Base-by-base conservation (phyloP, 2,113 vertebrate species). In the Speoplatyrhinus poulsoni region DNA sequence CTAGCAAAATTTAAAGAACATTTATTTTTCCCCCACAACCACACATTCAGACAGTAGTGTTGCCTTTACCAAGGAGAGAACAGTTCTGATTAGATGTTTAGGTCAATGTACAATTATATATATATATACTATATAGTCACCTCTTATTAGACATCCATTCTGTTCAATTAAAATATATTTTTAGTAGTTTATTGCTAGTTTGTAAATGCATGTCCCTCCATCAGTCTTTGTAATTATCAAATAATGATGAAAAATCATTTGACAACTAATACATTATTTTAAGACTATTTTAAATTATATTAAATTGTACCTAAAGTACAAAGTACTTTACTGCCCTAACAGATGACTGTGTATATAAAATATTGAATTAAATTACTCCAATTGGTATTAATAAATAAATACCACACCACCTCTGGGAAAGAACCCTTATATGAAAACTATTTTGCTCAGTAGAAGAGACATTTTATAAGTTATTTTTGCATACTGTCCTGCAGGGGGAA, bases 381-480 rank as follows among this genome's bases (percentile, higher is more conserved):
- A 84, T 87, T 80, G 73, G 81, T 79, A 79, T 82, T 87, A 16
- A 78, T 82, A 73, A 84, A 73, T 82, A 82, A 77, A 83, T 12
- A 74, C 19, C 19, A 19, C 26, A 26, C 26, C 62, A 59, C 83
- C 77, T 85, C 77, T 84, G 79, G 66, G 76, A 60, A 82, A 84
- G 5, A 76, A 67, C 68, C 79, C 81, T 84, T 88, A 55, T 80
- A 82, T 82, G 74, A 80, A 82, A 87, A 82, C 77, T 87, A 88
- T 88, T 91, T 87, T 91, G 82, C 81, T 90, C 73, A 76, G 70
- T 86, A 72, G 87, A 87, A 88, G 78, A 88, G 73, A 89, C 68
- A 87, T 86, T 87, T 88, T 90, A 55, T 85, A 89, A 83, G 78
- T 91, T 86, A 89, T 90, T 90, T 91, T 91, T 92, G 80, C 87